These are phyloP conservation scores for Suncus etruscus DNA, from an alignment of 2,113 vertebrate species.

Conservation along the genomic window DNA sequence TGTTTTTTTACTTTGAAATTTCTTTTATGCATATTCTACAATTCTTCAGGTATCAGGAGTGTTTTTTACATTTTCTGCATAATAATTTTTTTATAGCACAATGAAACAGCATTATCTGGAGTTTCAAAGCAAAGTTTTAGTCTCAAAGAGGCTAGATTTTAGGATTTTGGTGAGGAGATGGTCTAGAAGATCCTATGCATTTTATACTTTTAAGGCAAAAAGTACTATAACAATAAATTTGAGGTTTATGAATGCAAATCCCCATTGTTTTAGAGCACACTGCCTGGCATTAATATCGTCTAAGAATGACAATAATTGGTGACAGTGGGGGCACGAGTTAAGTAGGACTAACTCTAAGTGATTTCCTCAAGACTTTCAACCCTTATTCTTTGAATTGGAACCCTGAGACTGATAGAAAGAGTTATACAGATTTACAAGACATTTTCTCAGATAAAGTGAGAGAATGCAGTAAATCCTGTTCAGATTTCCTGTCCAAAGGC, in stretches of 20 bases:
- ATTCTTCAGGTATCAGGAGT: not conserved
- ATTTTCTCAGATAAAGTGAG: not conserved
- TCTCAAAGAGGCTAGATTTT: not conserved
- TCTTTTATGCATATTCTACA: not conserved
- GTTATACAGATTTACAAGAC: not conserved
- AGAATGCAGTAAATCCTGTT: not conserved
- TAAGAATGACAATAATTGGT: not conserved
- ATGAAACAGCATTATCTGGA: not conserved
- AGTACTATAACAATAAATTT: not conserved
- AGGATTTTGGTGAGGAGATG: not conserved
- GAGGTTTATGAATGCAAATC: not conserved
- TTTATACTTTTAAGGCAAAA: not conserved
- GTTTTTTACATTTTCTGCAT: not conserved
- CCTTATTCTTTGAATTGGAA: not conserved
- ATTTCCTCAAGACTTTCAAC: not conserved
- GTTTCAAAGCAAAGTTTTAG: conserved; percentile 21
- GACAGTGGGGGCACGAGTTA: not conserved
- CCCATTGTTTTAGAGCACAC: not conserved
- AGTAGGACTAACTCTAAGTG: not conserved
- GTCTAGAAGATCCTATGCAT: not conserved
- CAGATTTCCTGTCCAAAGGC: not conserved
- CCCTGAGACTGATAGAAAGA: not conserved
- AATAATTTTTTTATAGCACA: not conserved
- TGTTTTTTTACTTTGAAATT: not conserved
- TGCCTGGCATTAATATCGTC: not conserved